These are phyloP conservation scores for Avahi laniger DNA, from an alignment of 2,797 vertebrate species.

Conservation along the genomic window DNA sequence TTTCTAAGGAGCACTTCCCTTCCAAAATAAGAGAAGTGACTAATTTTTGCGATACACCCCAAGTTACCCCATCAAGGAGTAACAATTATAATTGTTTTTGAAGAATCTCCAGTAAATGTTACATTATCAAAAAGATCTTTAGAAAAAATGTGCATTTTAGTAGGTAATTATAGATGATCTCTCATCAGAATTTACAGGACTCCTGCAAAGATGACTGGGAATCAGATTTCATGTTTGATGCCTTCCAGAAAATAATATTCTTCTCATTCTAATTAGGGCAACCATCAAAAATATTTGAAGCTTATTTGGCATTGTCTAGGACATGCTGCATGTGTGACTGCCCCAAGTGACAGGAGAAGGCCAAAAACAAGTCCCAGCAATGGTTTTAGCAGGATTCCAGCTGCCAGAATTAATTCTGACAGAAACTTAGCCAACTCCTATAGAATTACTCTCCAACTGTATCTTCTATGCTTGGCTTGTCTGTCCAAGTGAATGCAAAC, in stretches of 20 bases:
- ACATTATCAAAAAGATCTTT: neutral
- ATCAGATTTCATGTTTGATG: neutral
- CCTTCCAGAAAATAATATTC: neutral
- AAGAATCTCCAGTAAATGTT: neutral
- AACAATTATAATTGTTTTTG: neutral
- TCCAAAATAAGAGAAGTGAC: neutral
- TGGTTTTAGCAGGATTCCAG: neutral
- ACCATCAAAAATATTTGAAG: neutral
- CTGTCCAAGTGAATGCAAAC: neutral
- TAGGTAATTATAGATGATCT: neutral
- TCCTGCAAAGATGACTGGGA: neutral
- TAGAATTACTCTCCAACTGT: neutral
- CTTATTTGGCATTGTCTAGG: neutral
- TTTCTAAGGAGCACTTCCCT: neutral
- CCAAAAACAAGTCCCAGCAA: constrained; percentile 28
- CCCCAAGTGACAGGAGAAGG: constrained; percentile 6
- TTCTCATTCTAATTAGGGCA: constrained; percentile 27
- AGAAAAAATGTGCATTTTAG: neutral
- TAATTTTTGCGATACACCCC: neutral
- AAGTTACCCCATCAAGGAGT: neutral
- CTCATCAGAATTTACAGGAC: neutral
- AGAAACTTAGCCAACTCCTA: constrained; percentile 15
- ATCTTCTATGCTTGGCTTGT: neutral
- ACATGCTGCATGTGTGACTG: neutral
- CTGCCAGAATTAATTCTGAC: neutral